phyloP scores from a whole-genome alignment of 2,113 vertebrate species.

The Daphoenositta chrysoptera region DNA sequence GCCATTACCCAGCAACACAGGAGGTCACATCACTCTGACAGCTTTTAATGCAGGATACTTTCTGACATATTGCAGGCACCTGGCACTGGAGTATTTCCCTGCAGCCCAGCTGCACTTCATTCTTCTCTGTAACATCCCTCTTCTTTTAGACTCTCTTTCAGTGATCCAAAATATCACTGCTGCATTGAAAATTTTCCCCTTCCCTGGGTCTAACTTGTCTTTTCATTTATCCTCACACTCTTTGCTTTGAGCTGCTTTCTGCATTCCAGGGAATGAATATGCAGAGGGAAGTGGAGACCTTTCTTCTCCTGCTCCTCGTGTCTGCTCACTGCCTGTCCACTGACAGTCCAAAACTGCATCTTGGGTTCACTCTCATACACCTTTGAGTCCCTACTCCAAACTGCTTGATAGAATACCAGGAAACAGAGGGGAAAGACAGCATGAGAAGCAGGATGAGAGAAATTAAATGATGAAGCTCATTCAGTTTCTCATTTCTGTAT shows the following conservation, averaged over 20 bases:
- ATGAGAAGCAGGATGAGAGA: neutral
- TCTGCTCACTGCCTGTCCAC: neutral
- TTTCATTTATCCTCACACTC: neutral
- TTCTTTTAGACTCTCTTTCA: neutral
- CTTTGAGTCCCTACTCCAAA: neutral
- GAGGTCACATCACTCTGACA: neutral
- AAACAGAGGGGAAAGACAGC: neutral
- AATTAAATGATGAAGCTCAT: neutral
- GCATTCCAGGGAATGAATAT: neutral
- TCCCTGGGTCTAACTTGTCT: neutral
- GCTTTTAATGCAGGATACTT: neutral
- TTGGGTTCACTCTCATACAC: neutral
- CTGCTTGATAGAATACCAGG: neutral
- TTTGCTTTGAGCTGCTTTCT: neutral
- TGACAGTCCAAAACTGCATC: neutral
- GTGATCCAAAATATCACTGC: neutral
- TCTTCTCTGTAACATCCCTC: neutral
- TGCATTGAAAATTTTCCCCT: neutral
- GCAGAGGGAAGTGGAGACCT: neutral
- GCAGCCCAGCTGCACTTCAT: neutral
- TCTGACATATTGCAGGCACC: neutral
- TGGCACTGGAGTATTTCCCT: neutral
- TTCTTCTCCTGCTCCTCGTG: neutral
- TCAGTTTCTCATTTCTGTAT: neutral
- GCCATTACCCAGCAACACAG: neutral